Percentiles rank a stretch among this genome's conserved stretches.
These are phyloP conservation scores for Chunga burmeisteri DNA, from an alignment of 2,113 vertebrate species.

Conservation along the genomic window DNA sequence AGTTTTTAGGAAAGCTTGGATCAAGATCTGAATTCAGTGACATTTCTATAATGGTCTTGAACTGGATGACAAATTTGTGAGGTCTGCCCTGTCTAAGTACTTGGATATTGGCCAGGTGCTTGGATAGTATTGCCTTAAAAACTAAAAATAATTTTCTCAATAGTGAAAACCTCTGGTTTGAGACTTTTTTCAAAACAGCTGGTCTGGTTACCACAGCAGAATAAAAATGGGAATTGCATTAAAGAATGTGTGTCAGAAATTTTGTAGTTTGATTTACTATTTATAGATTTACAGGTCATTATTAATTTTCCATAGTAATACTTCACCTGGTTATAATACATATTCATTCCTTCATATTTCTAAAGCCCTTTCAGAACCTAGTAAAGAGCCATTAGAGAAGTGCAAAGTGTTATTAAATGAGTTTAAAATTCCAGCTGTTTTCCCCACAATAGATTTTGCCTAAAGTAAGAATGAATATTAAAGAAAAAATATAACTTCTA, in stretches of 20 bases:
- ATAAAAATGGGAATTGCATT: neutral
- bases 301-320: neutral
- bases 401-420: slow-evolving; percentile 18
- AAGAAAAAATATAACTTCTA: neutral
- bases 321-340: slow-evolving; percentile 6
- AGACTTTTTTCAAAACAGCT: neutral
- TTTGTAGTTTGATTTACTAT: neutral
- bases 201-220: neutral
- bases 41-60: neutral
- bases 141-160: neutral
- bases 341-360: neutral
- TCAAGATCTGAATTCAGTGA: neutral
- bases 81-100: neutral
- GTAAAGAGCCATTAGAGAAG: neutral
- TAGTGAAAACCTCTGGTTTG: neutral
- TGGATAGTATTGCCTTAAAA: neutral
- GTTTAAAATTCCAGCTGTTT: slow-evolving; percentile 43
- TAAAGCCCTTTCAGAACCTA: neutral
- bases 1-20: neutral
- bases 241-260: neutral
- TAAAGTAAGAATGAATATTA: slow-evolving; percentile 27
- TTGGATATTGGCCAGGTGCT: neutral
- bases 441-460: neutral
- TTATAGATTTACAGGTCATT: slow-evolving; percentile 19
- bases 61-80: neutral